Conservation (phyloP, 2,113 vertebrate species). For the Chaetura pelagica region DNA sequence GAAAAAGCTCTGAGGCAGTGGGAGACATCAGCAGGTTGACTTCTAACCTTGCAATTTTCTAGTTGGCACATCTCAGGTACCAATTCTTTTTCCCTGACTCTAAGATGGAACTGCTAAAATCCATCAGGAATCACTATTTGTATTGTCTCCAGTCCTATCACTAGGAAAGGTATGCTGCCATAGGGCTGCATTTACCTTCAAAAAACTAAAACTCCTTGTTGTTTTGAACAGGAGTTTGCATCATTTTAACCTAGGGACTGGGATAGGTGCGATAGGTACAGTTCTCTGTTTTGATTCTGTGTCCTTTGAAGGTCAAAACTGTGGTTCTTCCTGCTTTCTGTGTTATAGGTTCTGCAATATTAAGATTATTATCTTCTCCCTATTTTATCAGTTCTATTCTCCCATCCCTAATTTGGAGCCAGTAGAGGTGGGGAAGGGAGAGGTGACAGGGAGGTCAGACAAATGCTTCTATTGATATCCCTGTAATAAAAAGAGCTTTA, state of each 20-base stretch:
- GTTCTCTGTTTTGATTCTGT: neutral
- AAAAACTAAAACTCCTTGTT: neutral
- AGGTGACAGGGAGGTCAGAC: constrained; percentile 51
- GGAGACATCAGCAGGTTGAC: neutral
- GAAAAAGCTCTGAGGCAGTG: neutral
- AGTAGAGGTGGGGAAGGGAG: neutral
- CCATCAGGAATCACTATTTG: neutral
- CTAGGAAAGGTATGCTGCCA: neutral
- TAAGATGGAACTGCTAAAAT: neutral
- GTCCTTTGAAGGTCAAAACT: constrained; percentile 42
- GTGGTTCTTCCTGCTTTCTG: neutral
- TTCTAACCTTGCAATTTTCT: neutral
- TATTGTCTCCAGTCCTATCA: neutral
- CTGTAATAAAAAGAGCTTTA: constrained; percentile 67
- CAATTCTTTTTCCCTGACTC: neutral
- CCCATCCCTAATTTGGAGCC: constrained; percentile 45
- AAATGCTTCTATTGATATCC: constrained; percentile 56
- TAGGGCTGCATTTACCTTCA: neutral
- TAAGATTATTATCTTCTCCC: constrained; percentile 54
- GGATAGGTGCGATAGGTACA: neutral
- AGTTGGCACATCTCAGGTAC: neutral
- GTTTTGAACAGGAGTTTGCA: neutral
- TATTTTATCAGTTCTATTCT: constrained; percentile 37
- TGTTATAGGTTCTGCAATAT: constrained; percentile 23
- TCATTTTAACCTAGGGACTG: neutral